Conservation (phyloP, 2,797 vertebrate species). For the Leptatherina wallacei region DNA sequence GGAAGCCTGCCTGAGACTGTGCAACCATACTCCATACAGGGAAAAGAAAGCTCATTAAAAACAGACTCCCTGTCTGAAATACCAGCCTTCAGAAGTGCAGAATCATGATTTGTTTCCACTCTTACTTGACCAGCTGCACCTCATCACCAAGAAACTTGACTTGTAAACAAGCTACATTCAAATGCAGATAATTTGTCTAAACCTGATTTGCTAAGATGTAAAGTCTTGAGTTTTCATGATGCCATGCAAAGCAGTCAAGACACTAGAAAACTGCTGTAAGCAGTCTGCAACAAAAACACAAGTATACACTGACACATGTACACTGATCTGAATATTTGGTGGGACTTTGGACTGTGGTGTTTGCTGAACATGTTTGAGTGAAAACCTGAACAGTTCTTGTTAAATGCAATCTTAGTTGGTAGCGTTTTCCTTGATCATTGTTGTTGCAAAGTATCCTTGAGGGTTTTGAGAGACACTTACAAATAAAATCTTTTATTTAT, state of each 20-base stretch:
- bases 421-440: background rate
- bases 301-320: background rate
- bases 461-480: no score
- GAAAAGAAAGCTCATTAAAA: background rate
- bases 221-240: slow-evolving; percentile 36
- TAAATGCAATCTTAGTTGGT: background rate
- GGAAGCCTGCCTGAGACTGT: background rate
- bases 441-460: background rate
- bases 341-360: slow-evolving; percentile 60
- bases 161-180: slow-evolving; percentile 79
- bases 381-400: background rate
- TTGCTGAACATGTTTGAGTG: slow-evolving; percentile 65
- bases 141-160: slow-evolving; percentile 74
- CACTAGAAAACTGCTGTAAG: background rate
- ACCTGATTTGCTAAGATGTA: slow-evolving; percentile 46
- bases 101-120: slow-evolving; percentile 41
- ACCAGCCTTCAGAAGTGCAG: background rate
- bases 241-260: slow-evolving; percentile 64
- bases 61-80: background rate
- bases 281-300: background rate
- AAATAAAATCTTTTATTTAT: no score
- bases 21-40: background rate
- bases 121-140: slow-evolving; percentile 3
- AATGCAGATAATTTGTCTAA: slow-evolving; percentile 67
- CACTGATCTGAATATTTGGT: background rate